These are phyloP conservation scores for Lota lota DNA, from an alignment of 2,113 vertebrate genomes.

Conservation along the genomic window DNA sequence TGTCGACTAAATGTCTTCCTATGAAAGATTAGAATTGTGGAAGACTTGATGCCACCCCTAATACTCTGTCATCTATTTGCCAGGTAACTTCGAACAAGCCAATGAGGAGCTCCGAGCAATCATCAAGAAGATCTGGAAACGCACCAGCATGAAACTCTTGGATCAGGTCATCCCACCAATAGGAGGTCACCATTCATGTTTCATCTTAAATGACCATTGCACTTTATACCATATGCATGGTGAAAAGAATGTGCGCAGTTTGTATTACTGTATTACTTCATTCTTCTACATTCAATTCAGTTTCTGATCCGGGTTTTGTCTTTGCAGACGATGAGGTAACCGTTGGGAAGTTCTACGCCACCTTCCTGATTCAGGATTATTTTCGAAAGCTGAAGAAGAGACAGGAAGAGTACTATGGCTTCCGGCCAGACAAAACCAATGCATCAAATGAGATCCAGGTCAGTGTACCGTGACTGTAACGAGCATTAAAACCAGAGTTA, in stretches of 20 bases:
- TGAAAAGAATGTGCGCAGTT: background rate
- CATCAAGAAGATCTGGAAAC: constrained; percentile 96
- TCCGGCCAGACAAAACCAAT: constrained; percentile 79
- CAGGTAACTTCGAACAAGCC: constrained; percentile 91
- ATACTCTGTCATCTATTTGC: background rate
- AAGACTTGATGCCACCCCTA: too few relatives aligned
- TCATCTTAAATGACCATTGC: too few relatives aligned
- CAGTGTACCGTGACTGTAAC: background rate
- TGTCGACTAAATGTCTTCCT: too few relatives aligned
- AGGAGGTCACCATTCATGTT: constrained; percentile 72
- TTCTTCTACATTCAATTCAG: background rate
- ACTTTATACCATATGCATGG: too few relatives aligned
- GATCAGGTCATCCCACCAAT: constrained; percentile 95
- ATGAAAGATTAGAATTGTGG: too few relatives aligned
- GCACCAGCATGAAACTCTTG: constrained; percentile 94
- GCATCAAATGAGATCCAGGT: constrained; percentile 88
- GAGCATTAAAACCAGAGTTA: too few relatives aligned
- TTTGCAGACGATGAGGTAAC: constrained; percentile 72
- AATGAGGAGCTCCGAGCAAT: constrained; percentile 91
- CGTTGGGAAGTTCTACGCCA: constrained; percentile 85
- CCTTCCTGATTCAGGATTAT: constrained; percentile 93
- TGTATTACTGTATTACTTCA: background rate
- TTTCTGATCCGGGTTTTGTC: background rate
- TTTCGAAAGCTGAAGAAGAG: constrained; percentile 92
- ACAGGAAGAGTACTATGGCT: constrained; percentile 92